Conservation (phyloP, 2,888 invertebrate species). For the Epirrita christyi region DNA sequence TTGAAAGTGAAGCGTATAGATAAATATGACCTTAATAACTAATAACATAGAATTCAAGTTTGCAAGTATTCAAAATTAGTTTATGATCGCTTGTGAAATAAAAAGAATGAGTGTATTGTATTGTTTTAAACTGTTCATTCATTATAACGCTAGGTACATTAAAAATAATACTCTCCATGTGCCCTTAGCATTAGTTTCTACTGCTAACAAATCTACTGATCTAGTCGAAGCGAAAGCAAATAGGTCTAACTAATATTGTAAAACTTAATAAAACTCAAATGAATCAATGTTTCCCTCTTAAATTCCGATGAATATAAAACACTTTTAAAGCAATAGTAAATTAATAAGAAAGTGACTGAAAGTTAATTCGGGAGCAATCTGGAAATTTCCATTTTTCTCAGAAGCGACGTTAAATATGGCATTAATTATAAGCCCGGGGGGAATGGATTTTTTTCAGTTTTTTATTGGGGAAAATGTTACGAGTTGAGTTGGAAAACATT, state of each 20-base stretch:
- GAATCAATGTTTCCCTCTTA: conserved; percentile 1
- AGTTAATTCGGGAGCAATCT: conserved; percentile 48
- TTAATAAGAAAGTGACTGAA: conserved; percentile 37
- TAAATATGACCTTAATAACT: too few species aligned
- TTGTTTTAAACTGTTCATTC: too few species aligned
- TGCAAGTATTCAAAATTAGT: too few species aligned
- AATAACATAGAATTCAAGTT: too few species aligned
- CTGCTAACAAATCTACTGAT: too few species aligned
- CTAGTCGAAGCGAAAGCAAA: background rate
- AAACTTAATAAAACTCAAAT: background rate
- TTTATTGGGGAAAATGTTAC: conserved; percentile 2
- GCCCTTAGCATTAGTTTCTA: too few species aligned
- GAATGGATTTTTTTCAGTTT: conserved; percentile 1
- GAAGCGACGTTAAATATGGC: conserved; percentile 48
- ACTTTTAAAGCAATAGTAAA: conserved; percentile 33
- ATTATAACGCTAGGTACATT: too few species aligned
- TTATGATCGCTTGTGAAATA: too few species aligned
- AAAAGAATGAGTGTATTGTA: too few species aligned
- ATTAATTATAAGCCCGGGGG: conserved; percentile 45
- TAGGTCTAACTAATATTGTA: background rate
- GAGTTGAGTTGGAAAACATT: background rate
- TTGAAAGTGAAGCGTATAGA: too few species aligned
- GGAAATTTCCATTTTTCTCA: conserved; percentile 49
- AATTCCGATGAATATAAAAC: conserved; percentile 21
- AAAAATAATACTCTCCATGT: too few species aligned